A percentile compares a stretch with the other conserved stretches of the same genome.
Evolutionary conservation across 2,113 vertebrate genomes (phyloP).

Genomic region (Casuarius casuarius): DNA sequence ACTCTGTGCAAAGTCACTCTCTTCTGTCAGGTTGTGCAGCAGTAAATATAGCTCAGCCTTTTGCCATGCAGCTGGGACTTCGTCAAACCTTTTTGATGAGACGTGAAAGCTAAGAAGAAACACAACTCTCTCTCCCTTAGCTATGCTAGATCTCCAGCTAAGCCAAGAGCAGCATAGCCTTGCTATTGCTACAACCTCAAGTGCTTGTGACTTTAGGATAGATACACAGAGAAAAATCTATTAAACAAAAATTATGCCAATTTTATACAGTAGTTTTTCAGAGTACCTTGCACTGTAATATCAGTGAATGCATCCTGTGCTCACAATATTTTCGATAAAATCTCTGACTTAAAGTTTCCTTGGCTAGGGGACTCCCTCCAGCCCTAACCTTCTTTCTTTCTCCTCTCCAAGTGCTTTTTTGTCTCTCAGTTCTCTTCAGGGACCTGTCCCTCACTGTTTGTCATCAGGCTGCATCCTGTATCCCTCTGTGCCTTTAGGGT

Average conservation of each 20-base stretch:
- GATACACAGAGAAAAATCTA: background rate
- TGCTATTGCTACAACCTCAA: background rate
- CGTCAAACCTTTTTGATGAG: background rate
- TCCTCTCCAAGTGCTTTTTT: background rate
- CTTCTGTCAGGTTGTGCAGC: background rate
- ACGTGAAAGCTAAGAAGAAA: background rate
- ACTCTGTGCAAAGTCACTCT: background rate
- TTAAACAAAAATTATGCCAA: background rate
- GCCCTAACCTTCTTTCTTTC: background rate
- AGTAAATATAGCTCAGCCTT: background rate
- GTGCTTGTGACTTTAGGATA: background rate
- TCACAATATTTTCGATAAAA: background rate
- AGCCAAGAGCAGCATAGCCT: background rate
- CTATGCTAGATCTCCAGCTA: background rate
- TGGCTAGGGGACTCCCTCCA: background rate
- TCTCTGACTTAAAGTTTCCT: background rate
- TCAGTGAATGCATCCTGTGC: background rate
- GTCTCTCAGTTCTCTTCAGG: background rate
- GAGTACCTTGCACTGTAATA: background rate
- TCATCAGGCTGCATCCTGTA: background rate
- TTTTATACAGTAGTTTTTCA: background rate
- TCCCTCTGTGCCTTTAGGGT: constrained; percentile 46
- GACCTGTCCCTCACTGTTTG: background rate
- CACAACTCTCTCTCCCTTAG: background rate
- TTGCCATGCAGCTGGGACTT: background rate